Base-by-base conservation (phyloP, 2,888 invertebrate genomes). In the Melangyna quadrimaculata region DNA sequence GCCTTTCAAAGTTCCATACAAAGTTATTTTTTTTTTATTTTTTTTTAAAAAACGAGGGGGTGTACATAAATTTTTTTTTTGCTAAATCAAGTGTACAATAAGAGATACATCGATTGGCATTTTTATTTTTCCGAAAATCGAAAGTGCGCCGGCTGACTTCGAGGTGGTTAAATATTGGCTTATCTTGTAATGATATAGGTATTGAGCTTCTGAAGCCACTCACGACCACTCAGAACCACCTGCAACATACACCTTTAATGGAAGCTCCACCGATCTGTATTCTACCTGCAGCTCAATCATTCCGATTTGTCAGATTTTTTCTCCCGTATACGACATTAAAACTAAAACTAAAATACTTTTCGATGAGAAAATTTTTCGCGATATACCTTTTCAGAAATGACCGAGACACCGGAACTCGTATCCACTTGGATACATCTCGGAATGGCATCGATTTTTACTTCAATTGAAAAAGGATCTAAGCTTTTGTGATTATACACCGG, bases 91-190 rank as follows among this genome's bases (percentile, higher is more conserved):
- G n/a, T n/a, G n/a, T n/a, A n/a, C n/a, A n/a, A n/a, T n/a, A n/a
- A n/a, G n/a, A n/a, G n/a, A n/a, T n/a, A n/a, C n/a, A n/a, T n/a
- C n/a, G n/a, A n/a, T n/a, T n/a, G n/a, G n/a, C n/a, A n/a, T n/a
- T n/a, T n/a, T n/a, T n/a, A n/a, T n/a, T n/a, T n/a, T n/a, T n/a
- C n/a, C n/a, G n/a, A n/a, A n/a, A n/a, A n/a, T n/a, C n/a, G n/a
- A n/a, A n/a, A n/a, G n/a, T n/a, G n/a, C n/a, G n/a, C n/a, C n/a
- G n/a, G n/a, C n/a, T n/a, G n/a, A n/a, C n/a, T n/a, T n/a, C n/a
- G n/a, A n/a, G n/a, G n/a, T n/a, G n/a, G n/a, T n/a, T n/a, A n/a
- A 53, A 53, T 69, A 69, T 53, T 35, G 69, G 29, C 17, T 55
- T 55, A 55, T 55, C 55, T 22, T 55, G 27, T n/a, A 55, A 29